Evolutionary conservation across 2,113 vertebrate species (phyloP).

Genomic region (Panthera tigris): DNA sequence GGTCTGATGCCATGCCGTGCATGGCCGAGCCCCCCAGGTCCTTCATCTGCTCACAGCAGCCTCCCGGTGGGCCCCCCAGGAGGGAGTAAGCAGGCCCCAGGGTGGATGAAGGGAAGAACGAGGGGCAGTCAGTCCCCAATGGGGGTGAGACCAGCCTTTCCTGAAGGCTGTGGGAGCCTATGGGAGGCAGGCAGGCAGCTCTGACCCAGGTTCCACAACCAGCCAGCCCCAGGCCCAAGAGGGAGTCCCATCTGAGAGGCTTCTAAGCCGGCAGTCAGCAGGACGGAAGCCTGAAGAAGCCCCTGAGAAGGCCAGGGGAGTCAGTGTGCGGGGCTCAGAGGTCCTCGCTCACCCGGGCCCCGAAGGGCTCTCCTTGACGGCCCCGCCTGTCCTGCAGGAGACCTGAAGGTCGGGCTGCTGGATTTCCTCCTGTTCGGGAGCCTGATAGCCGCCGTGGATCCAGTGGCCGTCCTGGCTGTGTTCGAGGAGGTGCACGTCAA

Average conservation of each 20-base stretch:
- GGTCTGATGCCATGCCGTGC: not conserved
- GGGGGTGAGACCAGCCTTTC: not conserved
- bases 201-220: not conserved
- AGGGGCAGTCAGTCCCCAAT: not conserved
- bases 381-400: constrained; percentile 82
- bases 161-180: not conserved
- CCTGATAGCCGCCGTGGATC: constrained; percentile 95
- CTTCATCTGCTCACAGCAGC: not conserved
- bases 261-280: not conserved
- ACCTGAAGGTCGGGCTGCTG: constrained; percentile 87
- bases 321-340: not conserved
- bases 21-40: not conserved
- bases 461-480: constrained; percentile 96
- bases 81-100: not conserved
- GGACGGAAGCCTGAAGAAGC: no score
- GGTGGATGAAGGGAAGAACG: not conserved
- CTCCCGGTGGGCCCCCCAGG: not conserved
- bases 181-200: no score
- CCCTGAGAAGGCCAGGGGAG: not conserved
- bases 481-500: constrained; percentile 99
- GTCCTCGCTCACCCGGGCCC: not conserved
- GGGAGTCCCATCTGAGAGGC: not conserved
- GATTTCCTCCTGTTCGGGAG: constrained; percentile 97
- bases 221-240: not conserved
- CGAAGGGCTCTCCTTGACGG: fast-evolving